These are phyloP conservation scores for Eleginops maclovinus DNA, from an alignment of 2,113 vertebrate species.

Conservation along the genomic window DNA sequence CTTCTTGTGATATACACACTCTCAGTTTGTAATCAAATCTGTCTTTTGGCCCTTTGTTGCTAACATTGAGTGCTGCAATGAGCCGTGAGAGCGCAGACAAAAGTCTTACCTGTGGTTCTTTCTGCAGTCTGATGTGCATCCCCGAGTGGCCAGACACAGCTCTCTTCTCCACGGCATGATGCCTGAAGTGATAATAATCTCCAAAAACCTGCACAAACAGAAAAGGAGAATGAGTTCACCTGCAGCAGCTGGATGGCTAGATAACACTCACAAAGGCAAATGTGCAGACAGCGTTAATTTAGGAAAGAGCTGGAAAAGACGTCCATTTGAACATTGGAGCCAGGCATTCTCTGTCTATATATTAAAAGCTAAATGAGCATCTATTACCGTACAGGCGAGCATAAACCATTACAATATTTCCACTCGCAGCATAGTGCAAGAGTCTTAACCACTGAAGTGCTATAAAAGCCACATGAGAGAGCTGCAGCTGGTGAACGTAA, in stretches of 20 bases:
- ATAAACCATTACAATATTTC: conserved; percentile 1
- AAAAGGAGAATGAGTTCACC: conserved; percentile 65
- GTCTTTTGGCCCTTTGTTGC: conserved; percentile 66
- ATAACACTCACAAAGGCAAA: conserved; percentile 45
- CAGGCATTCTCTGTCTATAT: not conserved
- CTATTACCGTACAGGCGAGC: not conserved
- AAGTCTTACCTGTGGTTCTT: conserved; percentile 88
- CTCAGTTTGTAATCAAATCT: conserved; percentile 57
- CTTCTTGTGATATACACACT: conserved; percentile 37
- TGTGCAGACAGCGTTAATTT: conserved; percentile 3
- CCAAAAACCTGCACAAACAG: conserved; percentile 89
- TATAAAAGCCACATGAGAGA: conserved; percentile 1
- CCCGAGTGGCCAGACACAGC: conserved; percentile 87
- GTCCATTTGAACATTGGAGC: not conserved
- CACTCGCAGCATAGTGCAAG: not conserved
- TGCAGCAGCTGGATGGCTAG: conserved; percentile 22
- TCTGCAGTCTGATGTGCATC: conserved; percentile 86
- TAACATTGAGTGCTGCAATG: conserved; percentile 29
- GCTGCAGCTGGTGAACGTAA: not conserved
- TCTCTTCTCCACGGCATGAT: conserved; percentile 89
- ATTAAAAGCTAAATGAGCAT: conserved; percentile 6
- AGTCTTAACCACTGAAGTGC: not conserved
- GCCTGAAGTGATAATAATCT: conserved; percentile 95
- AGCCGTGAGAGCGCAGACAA: conserved; percentile 46
- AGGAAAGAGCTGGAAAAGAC: not conserved